phyloP scores from a whole-genome alignment of 2,888 invertebrate species.

The Acanthosoma haemorrhoidale region DNA sequence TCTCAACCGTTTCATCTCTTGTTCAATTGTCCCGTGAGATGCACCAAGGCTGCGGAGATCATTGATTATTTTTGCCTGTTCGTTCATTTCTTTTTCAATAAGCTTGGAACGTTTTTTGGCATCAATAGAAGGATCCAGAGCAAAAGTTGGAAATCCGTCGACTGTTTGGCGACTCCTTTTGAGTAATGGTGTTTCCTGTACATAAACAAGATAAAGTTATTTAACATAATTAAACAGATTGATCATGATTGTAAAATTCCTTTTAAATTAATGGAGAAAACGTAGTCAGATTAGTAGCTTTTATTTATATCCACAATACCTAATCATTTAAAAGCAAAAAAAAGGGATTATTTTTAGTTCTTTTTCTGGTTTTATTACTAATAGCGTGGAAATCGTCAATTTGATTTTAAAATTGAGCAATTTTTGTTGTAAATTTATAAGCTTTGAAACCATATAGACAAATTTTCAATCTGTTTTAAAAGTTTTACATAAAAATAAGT shows the following conservation, averaged over 20 bases:
- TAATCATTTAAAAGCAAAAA: neutral
- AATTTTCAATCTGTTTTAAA: too few species aligned
- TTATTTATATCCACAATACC: too few species aligned
- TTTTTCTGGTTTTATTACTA: neutral
- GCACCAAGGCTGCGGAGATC: conserved; percentile 84
- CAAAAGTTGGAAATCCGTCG: conserved; percentile 75
- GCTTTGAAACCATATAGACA: too few species aligned
- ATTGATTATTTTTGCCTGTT: conserved; percentile 91
- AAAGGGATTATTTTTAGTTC: neutral
- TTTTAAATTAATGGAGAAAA: too few species aligned
- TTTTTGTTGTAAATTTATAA: too few species aligned
- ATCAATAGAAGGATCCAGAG: conserved; percentile 72
- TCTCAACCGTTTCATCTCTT: conserved; percentile 84
- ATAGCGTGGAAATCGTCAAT: neutral
- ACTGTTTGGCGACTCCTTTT: conserved; percentile 58
- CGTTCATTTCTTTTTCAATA: conserved; percentile 95
- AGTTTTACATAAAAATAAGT: too few species aligned
- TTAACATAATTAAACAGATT: too few species aligned
- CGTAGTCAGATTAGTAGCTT: too few species aligned
- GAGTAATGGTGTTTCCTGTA: conserved; percentile 61
- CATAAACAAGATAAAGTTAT: neutral
- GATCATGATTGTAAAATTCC: too few species aligned
- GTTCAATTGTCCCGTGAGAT: conserved; percentile 82
- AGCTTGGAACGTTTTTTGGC: conserved; percentile 82
- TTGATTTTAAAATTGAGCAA: too few species aligned